phyloP scores from a whole-genome alignment of 2,888 invertebrate genomes.

The Theretra japonica region DNA sequence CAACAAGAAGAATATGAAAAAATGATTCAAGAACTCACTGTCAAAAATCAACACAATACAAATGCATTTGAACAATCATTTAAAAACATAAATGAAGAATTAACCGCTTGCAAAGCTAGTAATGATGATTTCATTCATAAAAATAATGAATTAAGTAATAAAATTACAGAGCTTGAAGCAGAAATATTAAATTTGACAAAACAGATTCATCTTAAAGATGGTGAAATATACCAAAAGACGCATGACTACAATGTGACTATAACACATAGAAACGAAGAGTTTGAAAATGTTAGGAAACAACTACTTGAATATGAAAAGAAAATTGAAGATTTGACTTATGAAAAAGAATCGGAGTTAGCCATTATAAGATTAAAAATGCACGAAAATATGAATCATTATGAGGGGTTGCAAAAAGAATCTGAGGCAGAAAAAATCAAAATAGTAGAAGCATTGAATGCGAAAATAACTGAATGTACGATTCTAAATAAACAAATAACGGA shows the following conservation, averaged over 20 bases:
- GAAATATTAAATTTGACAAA: conserved; percentile 60
- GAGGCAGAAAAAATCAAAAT: conserved; percentile 62
- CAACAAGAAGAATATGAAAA: conserved; percentile 80
- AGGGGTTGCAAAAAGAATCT: conserved; percentile 56
- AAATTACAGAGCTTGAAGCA: conserved; percentile 53
- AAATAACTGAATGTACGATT: conserved; percentile 78
- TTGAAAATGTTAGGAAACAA: conserved; percentile 72
- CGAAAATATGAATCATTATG: conserved; percentile 69
- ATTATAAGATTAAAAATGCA: conserved; percentile 81
- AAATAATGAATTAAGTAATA: conserved; percentile 53
- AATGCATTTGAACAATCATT: conserved; percentile 55
- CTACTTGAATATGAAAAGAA: conserved; percentile 73
- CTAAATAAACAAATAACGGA: conserved; percentile 81
- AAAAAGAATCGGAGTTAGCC: conserved; percentile 83
- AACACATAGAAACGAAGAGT: conserved; percentile 71
- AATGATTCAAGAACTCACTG: conserved; percentile 61
- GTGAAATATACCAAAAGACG: conserved; percentile 73
- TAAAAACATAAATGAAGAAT: conserved; percentile 58
- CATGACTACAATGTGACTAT: conserved; percentile 67
- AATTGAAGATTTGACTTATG: conserved; percentile 78
- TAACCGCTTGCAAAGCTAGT: conserved; percentile 53
- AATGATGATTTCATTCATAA: conserved; percentile 59
- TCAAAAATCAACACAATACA: conserved; percentile 52
- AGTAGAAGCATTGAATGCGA: conserved; percentile 67
- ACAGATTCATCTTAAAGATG: conserved; percentile 67